A percentile compares a stretch with the other conserved stretches of the same genome.
phyloP scores from a whole-genome alignment of 1,140 invertebrate genomes.

The Eciton burchellii region DNA sequence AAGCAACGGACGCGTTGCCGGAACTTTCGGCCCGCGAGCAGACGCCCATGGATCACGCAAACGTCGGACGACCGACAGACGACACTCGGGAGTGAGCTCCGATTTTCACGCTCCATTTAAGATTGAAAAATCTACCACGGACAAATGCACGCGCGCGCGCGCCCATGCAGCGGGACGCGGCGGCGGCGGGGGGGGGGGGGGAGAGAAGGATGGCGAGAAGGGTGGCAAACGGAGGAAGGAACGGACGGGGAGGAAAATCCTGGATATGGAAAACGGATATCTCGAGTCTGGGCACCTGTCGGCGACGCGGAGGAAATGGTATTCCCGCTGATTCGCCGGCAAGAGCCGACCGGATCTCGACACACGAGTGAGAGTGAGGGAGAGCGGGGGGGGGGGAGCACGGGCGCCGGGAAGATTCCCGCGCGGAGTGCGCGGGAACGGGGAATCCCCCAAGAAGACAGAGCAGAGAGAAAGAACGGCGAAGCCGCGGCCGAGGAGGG shows the following conservation, averaged over 20 bases:
- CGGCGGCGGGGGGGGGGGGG: background rate
- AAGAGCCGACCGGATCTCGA: conserved; percentile 61
- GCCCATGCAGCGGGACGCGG: background rate
- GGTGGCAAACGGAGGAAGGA: background rate
- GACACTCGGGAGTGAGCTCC: background rate
- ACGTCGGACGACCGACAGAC: background rate
- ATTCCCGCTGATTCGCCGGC: conserved; percentile 66
- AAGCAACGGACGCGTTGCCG: background rate
- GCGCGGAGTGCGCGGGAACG: background rate
- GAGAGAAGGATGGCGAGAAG: background rate
- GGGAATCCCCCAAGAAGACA: background rate
- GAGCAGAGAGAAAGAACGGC: conserved; percentile 5
- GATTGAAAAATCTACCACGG: conserved; percentile 24
- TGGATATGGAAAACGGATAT: conserved; percentile 73
- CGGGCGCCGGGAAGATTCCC: conserved; percentile 12
- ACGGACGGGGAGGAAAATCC: conserved; percentile 2
- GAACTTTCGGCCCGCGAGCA: no score
- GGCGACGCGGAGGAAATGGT: conserved; percentile 71
- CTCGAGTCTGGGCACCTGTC: conserved; percentile 67
- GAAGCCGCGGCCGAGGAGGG: background rate
- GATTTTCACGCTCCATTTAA: background rate
- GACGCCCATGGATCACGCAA: background rate
- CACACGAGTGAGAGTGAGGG: conserved; percentile 60
- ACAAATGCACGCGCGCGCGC: conserved; percentile 1
- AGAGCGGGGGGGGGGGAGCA: no score